A percentile compares a stretch with the other conserved stretches of the same genome.
These are phyloP conservation scores for Seira musarum DNA, from an alignment of 2,888 invertebrate genomes.

Conservation along the genomic window DNA sequence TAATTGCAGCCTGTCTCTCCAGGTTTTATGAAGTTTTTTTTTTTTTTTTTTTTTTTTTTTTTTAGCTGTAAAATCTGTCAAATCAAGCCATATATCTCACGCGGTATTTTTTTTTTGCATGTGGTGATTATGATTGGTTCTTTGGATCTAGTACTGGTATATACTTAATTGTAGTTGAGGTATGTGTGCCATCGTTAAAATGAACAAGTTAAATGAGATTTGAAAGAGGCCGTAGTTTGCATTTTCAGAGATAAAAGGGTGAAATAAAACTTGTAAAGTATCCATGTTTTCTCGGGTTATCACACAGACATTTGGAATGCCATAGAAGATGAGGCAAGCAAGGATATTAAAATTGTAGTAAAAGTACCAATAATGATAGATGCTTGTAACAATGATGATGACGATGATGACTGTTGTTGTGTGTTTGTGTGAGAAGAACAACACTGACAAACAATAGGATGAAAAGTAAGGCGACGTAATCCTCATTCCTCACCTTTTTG, in stretches of 20 bases:
- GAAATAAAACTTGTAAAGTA: background rate
- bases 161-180: no score
- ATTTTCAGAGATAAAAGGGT: no score
- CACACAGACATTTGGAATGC: background rate
- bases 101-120: background rate
- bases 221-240: no score
- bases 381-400: background rate
- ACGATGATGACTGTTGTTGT: no score
- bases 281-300: background rate
- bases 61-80: background rate
- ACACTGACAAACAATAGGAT: background rate
- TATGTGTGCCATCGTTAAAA: no score
- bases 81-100: no score
- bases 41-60: no score
- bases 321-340: background rate
- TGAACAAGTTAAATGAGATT: no score
- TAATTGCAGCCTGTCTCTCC: background rate
- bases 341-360: slow-evolving; percentile 3
- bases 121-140: background rate
- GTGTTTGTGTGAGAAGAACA: slow-evolving; percentile 1
- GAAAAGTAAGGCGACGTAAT: background rate
- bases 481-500: slow-evolving; percentile 4
- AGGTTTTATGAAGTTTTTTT: background rate
- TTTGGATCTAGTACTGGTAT: slow-evolving; percentile 12
- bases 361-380: background rate